phyloP scores from a whole-genome alignment of 2,113 vertebrate species.

The Genyomyrus donnyi region DNA sequence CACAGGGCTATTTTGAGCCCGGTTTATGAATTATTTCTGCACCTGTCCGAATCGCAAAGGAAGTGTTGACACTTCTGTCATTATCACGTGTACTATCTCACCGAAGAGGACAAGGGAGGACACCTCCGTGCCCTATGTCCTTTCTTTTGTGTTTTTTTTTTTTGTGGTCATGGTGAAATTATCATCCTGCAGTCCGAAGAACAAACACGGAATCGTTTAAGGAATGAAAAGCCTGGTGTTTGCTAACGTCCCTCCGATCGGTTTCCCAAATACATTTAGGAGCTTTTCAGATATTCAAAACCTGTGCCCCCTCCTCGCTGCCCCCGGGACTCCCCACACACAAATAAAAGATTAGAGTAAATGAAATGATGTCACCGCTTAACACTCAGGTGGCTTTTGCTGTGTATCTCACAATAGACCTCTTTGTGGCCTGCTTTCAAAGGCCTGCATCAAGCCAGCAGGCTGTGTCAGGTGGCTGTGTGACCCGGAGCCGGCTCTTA shows the following conservation, averaged over 20 bases:
- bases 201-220: neutral
- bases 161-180: neutral
- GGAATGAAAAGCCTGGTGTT: neutral
- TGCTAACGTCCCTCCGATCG: neutral
- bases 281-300: neutral
- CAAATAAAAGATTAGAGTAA: slow-evolving; percentile 19
- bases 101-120: neutral
- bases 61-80: slow-evolving; percentile 25
- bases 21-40: slow-evolving; percentile 39
- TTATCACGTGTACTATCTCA: neutral
- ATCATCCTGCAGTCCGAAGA: neutral
- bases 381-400: slow-evolving; percentile 21
- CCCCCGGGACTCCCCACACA: neutral
- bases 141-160: neutral
- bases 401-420: neutral
- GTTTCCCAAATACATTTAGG: neutral
- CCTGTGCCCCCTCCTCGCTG: neutral
- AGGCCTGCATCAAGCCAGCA: neutral
- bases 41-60: slow-evolving; percentile 31
- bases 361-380: slow-evolving; percentile 16
- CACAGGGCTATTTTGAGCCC: slow-evolving; percentile 36
- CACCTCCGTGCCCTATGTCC: neutral
- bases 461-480: neutral
- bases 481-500: neutral
- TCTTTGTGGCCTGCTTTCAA: neutral